Conservation (phyloP, 2,888 invertebrate species). For the Drosophila neonasuta region DNA sequence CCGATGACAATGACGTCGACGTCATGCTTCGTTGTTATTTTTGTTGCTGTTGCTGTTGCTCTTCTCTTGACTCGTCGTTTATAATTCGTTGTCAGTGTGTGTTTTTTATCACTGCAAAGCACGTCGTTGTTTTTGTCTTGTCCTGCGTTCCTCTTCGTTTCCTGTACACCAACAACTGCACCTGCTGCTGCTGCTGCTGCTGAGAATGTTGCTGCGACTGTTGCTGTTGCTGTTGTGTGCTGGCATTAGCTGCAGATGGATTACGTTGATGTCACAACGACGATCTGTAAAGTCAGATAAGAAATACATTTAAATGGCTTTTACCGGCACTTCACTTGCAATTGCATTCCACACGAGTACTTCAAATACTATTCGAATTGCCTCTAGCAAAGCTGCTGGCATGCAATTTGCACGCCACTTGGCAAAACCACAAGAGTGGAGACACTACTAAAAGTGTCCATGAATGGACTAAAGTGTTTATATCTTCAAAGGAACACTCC, state of each 20-base stretch:
- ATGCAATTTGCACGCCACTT: slow-evolving; percentile 59
- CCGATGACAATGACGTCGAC: slow-evolving; percentile 53
- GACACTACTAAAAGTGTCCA: slow-evolving; percentile 60
- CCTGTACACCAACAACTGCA: slow-evolving; percentile 56
- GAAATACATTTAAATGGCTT: slow-evolving; percentile 61
- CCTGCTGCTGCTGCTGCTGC: slow-evolving; percentile 42
- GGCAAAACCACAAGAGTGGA: slow-evolving; percentile 48
- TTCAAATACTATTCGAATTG: neutral
- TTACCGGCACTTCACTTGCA: slow-evolving; percentile 34
- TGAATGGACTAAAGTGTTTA: slow-evolving; percentile 69
- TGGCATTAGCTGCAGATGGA: slow-evolving; percentile 65
- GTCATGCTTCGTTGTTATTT: slow-evolving; percentile 37
- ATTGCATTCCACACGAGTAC: slow-evolving; percentile 37
- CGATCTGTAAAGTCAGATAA: slow-evolving; percentile 69
- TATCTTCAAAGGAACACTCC: slow-evolving; percentile 53
- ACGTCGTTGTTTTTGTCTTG: slow-evolving; percentile 31
- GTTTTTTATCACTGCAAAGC: slow-evolving; percentile 37
- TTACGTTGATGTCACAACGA: slow-evolving; percentile 46
- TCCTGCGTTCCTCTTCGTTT: slow-evolving; percentile 55
- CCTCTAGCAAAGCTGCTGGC: slow-evolving; percentile 2
- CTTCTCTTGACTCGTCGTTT: slow-evolving; percentile 51
- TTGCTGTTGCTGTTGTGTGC: slow-evolving; percentile 29
- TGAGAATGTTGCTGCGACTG: slow-evolving; percentile 12
- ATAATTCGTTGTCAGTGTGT: slow-evolving; percentile 50
- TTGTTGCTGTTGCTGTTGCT: slow-evolving; percentile 21